Evolutionary conservation across 2,888 invertebrate species (phyloP), one percentile per base, ranked within the genome.

Genomic region (Chelonus formosanus): DNA sequence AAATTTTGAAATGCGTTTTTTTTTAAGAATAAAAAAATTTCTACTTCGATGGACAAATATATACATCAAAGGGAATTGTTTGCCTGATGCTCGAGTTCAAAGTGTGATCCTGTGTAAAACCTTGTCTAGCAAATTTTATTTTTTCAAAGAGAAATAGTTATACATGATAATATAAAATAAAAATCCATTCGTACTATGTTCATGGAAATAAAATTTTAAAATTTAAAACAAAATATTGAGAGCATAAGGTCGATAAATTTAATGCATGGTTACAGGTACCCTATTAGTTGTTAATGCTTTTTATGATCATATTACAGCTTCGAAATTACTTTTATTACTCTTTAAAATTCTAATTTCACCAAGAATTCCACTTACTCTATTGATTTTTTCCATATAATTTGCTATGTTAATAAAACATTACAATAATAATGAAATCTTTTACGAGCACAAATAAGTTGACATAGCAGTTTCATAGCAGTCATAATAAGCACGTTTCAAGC

Each of bases 401-500:
- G 20, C 20, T 20, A 20, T 20, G 20, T 20, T 5, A 40, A 6
- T 48, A 56, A 40, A 40, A 48, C 20, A 43, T 2, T 43, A 40
- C 10, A 63, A 63, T 63, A 63, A 52, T 57, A 63, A 44, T 57
- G 36, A 44, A 57, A 56, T 50, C 43, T 66, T 66, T 59, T 48
- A 55, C 59, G 44, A 65, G 61, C 59, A 10, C 32, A 36, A 59
- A 20, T 20, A 20, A 69, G 62, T 66, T 69, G 61, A 50, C 67
- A 55, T 62, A 5, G 50, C 48, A 67, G 62, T 70, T 66, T 65
- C 65, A 53, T 44, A 56, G 64, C 62, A 59, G 48, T 43, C 44
- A 56, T 72, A 69, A 72, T 70, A 68, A 70, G 69, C 72, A 69
- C 59, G 52, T 67, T 65, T 67, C 63, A 63, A 58, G 70, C 55